Evolutionary conservation across 2,113 vertebrate genomes (phyloP), one percentile per base, ranked within the genome.

Genomic region (Oncorhynchus kisutch): DNA sequence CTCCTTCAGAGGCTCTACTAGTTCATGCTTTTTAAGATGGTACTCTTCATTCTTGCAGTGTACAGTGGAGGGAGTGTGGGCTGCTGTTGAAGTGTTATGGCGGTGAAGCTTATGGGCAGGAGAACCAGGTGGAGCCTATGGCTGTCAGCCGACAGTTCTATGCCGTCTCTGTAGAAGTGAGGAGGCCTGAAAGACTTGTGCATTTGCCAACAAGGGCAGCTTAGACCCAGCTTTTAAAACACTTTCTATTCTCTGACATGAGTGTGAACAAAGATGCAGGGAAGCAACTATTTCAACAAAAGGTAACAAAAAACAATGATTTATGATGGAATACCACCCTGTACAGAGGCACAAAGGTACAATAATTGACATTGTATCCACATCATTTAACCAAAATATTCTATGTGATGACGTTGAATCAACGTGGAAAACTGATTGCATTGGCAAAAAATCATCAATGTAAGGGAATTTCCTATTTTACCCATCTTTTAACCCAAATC

Each of bases 91-190:
- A 57, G 51, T 9, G 6, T 12, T 12, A 59, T 49, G 18, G 75
- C 62, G 73, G 51, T 54, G 51, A 54, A 54, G 3, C 51, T 54
- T 54, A 54, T 18, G 51, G 4, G 51, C 51, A 54, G 39, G 39
- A 79, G 74, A 79, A 78, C n/a, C 2, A 62, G 22, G 67, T 70
- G 64, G 65, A 16, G 71, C 29, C 7, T 9, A 9, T 62, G 59
- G 59, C 7, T 62, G n/a, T 67, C 29, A 16, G 0, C 25, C 24
- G 29, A 29, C 5, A 31, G 25, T 29, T 67, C 27, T 31, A 67
- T 11, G 13, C 3, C 2, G 27, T 29, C 14, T 67, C 29, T 67
- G 25, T 34, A 67, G 66, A 5, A 34, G 71, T 22, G 54, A 29
- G 68, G 57, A 79, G 60, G 22, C 48, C n/a, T 31, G 49, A 22